Evolutionary conservation across 2,113 vertebrate species (phyloP).

Genomic region (Caretta caretta): DNA sequence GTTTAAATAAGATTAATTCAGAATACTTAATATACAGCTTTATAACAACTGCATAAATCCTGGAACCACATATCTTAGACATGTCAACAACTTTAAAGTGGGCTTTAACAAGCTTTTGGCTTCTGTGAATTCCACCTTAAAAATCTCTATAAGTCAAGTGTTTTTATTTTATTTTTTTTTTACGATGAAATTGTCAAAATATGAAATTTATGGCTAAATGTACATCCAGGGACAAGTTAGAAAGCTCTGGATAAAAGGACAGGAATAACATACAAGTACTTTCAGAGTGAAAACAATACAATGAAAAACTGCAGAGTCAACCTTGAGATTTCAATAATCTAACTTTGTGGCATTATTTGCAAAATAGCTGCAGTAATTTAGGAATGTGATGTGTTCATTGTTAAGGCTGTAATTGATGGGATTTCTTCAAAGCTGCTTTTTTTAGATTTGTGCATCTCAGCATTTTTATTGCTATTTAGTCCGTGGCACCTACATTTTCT

Average conservation of each 20-base stretch:
- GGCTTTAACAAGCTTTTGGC: background rate
- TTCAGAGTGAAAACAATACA: background rate
- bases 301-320: constrained; percentile 32
- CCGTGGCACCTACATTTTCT: constrained; percentile 70
- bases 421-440: constrained; percentile 85
- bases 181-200: constrained; percentile 67
- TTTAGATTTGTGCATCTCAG: constrained; percentile 83
- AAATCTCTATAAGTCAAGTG: constrained; percentile 33
- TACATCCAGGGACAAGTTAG: constrained; percentile 51
- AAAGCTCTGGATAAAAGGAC: constrained; percentile 50
- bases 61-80: background rate
- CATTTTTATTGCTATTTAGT: constrained; percentile 77
- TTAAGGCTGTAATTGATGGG: constrained; percentile 80
- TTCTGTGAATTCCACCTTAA: constrained; percentile 37
- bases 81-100: background rate
- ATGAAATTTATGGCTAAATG: constrained; percentile 54
- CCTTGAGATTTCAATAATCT: constrained; percentile 65
- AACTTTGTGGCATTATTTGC: constrained; percentile 82
- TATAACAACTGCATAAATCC: constrained; percentile 40
- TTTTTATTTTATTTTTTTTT: constrained; percentile 47
- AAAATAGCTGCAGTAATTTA: constrained; percentile 79
- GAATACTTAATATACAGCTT: constrained; percentile 12
- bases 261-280: constrained; percentile 11
- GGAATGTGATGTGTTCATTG: constrained; percentile 82
- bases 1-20: background rate